phyloP scores from a whole-genome alignment of 2,888 invertebrate genomes.

The Drosophila austrosaltans region DNA sequence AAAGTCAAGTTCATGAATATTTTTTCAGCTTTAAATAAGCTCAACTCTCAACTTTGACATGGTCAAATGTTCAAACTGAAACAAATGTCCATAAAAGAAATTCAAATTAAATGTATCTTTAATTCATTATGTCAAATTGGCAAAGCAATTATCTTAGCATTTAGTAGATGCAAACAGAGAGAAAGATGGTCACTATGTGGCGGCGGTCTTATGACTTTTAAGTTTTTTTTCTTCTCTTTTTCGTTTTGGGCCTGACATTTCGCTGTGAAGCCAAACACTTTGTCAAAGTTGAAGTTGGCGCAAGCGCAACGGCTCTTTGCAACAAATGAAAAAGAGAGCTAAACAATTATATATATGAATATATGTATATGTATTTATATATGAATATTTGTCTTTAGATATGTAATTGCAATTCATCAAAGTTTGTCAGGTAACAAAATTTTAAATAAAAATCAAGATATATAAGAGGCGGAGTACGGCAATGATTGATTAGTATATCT shows the following conservation, averaged over 20 bases:
- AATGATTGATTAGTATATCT: slow-evolving; percentile 4
- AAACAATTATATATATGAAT: slow-evolving; percentile 24
- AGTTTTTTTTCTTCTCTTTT: slow-evolving; percentile 24
- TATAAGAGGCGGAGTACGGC: not conserved
- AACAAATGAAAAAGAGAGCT: slow-evolving; percentile 21
- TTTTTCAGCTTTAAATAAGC: slow-evolving; percentile 60
- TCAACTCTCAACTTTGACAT: slow-evolving; percentile 60
- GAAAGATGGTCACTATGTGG: slow-evolving; percentile 21
- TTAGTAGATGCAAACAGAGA: slow-evolving; percentile 29
- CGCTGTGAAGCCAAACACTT: slow-evolving; percentile 56
- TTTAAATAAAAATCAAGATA: not conserved
- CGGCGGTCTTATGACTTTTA: slow-evolving; percentile 63
- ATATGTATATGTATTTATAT: slow-evolving; percentile 40
- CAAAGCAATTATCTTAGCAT: slow-evolving; percentile 62
- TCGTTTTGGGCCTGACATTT: slow-evolving; percentile 52
- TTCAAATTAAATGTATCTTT: slow-evolving; percentile 56
- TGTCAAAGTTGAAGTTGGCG: slow-evolving; percentile 60
- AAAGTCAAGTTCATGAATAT: slow-evolving; percentile 58
- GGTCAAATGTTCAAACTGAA: slow-evolving; percentile 45
- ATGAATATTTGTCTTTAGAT: slow-evolving; percentile 25
- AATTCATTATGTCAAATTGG: slow-evolving; percentile 67
- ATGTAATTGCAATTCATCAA: slow-evolving; percentile 62
- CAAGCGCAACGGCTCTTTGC: slow-evolving; percentile 51
- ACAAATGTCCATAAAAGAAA: slow-evolving; percentile 56
- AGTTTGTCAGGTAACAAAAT: slow-evolving; percentile 30